Conservation (phyloP, 2,113 vertebrate species). For the Meriones unguiculatus region DNA sequence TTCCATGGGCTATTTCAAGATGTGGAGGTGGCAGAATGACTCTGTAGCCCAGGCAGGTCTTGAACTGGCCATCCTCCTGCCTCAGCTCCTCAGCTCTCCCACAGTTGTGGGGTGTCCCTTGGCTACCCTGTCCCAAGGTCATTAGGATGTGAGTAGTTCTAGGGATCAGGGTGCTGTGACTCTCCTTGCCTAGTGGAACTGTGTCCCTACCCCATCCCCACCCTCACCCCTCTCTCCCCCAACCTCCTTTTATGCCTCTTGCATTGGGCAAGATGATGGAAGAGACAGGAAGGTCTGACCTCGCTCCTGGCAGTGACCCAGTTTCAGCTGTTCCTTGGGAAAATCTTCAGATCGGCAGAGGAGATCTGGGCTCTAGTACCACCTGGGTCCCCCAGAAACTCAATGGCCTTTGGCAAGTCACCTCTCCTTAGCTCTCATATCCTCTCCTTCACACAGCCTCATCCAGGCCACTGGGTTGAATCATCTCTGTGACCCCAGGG, state of each 20-base stretch:
- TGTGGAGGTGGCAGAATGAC: not conserved
- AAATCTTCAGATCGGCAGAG: not conserved
- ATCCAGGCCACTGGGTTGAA: not conserved
- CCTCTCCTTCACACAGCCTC: not conserved
- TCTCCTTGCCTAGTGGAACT: not conserved
- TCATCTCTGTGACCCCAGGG: not conserved
- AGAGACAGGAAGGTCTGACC: not conserved
- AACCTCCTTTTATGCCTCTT: not conserved
- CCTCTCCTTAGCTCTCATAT: not conserved
- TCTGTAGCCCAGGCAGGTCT: not conserved
- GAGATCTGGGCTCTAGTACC: not conserved
- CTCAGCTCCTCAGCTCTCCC: not conserved
- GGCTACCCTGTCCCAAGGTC: not conserved
- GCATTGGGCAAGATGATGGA: not conserved
- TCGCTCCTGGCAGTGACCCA: not conserved
- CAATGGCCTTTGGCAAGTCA: not conserved
- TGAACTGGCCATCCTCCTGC: not conserved
- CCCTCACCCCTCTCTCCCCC: not conserved
- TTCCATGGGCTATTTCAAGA: not conserved
- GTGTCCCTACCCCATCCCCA: not conserved
- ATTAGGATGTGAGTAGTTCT: not conserved
- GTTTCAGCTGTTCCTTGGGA: too few species aligned
- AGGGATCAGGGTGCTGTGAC: not conserved
- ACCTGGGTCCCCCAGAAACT: not conserved
- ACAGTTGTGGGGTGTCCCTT: accelerated